Base-by-base conservation (phyloP, 1,140 invertebrate genomes). In the Micrasema minimum region DNA sequence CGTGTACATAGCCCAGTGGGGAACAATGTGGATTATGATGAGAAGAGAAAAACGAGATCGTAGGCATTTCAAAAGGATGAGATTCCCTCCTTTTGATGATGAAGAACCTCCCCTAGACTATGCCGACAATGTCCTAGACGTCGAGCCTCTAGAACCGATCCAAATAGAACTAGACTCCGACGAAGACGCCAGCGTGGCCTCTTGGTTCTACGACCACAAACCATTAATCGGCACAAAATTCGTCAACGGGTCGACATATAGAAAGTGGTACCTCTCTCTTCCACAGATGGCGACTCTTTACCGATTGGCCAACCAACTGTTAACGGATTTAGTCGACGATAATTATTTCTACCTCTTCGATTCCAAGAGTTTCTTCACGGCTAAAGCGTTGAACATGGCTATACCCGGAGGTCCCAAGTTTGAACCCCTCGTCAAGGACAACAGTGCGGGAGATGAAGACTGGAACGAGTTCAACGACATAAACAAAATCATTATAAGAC, bases 401-500 rank as follows among this genome's bases (percentile, higher is more conserved):
- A 99, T 99, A 77, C 98, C 98, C 23, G 98, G 98, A 72, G 98
- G 98, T 3, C 98, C 98, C 0, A 99, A 99, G 83, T 99, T 99
- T 88, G 98, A 99, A 82, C 98, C 98, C 0, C 82, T 99, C 0
- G 96, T 99, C 0, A 99, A 99, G 80, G 98, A 99, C 85, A 93
- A 94, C 75, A 97, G 97, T 80, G 91, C 94, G 72, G 95, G 93
- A 11, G 98, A 99, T 87, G 98, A 99, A 87, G 98, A 99, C 84
- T 99, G 98, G 98, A 99, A 99, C 86, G 98, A 99, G 84, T 99
- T 99, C 78, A 99, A 99, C 86, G 98, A 99, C 80, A 99, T 99
- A 61, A 99, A 99, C 79, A 99, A 99, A 82, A 99, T 99, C 75
- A 99, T 99, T 66, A 99, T 99, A 77, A 86, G 98, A 26, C 97